phyloP scores from a whole-genome alignment of 2,888 invertebrate species.

The Rhyacophila evoluta region DNA sequence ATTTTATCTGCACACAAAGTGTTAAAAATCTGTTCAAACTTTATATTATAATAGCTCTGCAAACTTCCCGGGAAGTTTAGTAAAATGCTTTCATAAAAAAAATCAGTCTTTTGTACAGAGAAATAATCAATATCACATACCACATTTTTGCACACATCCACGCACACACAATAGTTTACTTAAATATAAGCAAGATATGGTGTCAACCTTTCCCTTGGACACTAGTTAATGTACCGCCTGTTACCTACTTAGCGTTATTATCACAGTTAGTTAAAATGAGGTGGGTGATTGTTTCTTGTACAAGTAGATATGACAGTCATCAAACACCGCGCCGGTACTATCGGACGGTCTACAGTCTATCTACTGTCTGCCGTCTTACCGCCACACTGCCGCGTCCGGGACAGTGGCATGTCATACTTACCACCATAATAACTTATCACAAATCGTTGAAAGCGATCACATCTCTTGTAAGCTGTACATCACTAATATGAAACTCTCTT shows the following conservation, averaged over 20 bases:
- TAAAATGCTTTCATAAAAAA: slow-evolving; percentile 66
- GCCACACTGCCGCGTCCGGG: slow-evolving; percentile 30
- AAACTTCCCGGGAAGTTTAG: slow-evolving; percentile 52
- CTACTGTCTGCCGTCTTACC: slow-evolving; percentile 57
- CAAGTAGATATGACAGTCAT: slow-evolving; percentile 65
- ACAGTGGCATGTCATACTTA: slow-evolving; percentile 28
- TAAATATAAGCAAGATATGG: slow-evolving; percentile 72
- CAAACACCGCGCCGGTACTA: slow-evolving; percentile 60
- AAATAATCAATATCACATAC: slow-evolving; percentile 62
- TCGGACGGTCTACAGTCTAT: slow-evolving; percentile 54
- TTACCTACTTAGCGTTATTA: slow-evolving; percentile 74
- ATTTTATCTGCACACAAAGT: slow-evolving; percentile 49
- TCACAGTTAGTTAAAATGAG: slow-evolving; percentile 72
- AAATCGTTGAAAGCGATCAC: slow-evolving; percentile 68
- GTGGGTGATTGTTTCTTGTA: slow-evolving; percentile 72
- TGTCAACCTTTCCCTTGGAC: slow-evolving; percentile 72
- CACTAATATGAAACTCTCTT: slow-evolving; percentile 62
- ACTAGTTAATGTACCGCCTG: slow-evolving; percentile 71
- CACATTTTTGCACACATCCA: slow-evolving; percentile 58
- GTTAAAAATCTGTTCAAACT: slow-evolving; percentile 49
- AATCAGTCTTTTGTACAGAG: slow-evolving; percentile 72
- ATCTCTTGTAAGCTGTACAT: slow-evolving; percentile 68
- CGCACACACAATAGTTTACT: slow-evolving; percentile 59
- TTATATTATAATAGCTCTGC: slow-evolving; percentile 52
- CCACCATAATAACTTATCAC: slow-evolving; percentile 56